Conservation (phyloP, 64 coral and sea anemone species). For the Actinia tenebrosa region DNA sequence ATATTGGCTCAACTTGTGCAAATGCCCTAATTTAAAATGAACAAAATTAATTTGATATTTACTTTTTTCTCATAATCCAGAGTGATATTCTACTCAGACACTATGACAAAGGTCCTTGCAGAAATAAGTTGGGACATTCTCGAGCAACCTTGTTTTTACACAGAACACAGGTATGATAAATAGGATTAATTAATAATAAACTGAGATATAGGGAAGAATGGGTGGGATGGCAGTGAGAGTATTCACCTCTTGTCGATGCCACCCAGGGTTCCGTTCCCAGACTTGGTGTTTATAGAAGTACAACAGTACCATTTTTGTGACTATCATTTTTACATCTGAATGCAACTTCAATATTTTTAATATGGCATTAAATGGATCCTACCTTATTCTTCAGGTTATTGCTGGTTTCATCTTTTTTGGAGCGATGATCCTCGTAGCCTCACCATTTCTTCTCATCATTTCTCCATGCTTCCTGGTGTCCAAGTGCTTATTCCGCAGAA, state of each 20-base stretch:
- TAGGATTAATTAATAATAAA: no score
- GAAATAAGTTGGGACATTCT: slow-evolving; percentile 84
- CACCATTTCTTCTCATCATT: slow-evolving; percentile 80
- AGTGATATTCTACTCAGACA: slow-evolving; percentile 86
- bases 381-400: slow-evolving; percentile 64
- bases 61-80: slow-evolving; percentile 16
- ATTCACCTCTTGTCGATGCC: no score
- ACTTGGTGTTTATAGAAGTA: no score
- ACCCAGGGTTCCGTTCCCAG: no score
- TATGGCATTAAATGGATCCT: no score
- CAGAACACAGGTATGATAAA: slow-evolving; percentile 68
- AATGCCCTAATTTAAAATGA: no score
- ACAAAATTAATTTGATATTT: no score
- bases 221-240: no score
- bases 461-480: slow-evolving; percentile 75
- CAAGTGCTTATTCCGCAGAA: slow-evolving; percentile 62
- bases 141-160: slow-evolving; percentile 76
- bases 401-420: slow-evolving; percentile 94
- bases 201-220: no score
- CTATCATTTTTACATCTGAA: no score
- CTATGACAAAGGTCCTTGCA: slow-evolving; percentile 92
- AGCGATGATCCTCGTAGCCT: slow-evolving; percentile 80
- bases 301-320: no score
- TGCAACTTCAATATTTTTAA: no score
- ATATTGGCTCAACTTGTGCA: not conserved